Percentiles rank a stretch among this genome's conserved stretches.
phyloP scores from a whole-genome alignment of 2,113 vertebrate species.

The Toxostoma redivivum region DNA sequence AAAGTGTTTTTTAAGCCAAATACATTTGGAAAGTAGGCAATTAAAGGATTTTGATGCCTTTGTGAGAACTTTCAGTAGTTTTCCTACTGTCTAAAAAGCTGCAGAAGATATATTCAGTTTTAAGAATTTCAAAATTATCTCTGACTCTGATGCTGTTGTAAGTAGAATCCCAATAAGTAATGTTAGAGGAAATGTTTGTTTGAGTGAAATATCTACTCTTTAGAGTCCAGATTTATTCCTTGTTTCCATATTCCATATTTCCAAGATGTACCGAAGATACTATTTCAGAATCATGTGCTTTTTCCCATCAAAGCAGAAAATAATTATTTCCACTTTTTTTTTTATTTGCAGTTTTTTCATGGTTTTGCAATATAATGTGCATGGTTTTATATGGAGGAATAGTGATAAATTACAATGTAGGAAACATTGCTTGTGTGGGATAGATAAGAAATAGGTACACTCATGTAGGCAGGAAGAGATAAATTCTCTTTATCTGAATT shows the following conservation, averaged over 20 bases:
- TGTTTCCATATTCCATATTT: too few relatives aligned
- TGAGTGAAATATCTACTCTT: neutral
- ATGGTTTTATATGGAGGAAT: neutral
- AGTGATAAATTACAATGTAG: neutral
- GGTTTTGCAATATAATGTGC: neutral
- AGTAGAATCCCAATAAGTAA: neutral
- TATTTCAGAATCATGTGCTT: neutral
- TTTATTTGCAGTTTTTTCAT: neutral
- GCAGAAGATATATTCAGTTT: neutral
- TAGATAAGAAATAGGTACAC: neutral
- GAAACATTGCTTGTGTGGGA: neutral
- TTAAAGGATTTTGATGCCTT: slow-evolving; percentile 16
- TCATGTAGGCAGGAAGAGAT: neutral
- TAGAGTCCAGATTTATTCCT: neutral
- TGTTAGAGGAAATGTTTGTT: neutral
- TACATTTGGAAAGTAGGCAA: neutral
- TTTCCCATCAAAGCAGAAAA: neutral
- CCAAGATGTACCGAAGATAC: neutral
- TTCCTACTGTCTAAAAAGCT: neutral
- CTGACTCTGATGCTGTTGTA: neutral
- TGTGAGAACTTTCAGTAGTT: neutral
- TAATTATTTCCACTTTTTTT: neutral
- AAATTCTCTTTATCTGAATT: neutral
- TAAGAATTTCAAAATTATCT: neutral
- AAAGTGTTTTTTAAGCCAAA: slow-evolving; percentile 7